Conservation (phyloP, 2,797 vertebrate species). For the Rhinella marina region DNA sequence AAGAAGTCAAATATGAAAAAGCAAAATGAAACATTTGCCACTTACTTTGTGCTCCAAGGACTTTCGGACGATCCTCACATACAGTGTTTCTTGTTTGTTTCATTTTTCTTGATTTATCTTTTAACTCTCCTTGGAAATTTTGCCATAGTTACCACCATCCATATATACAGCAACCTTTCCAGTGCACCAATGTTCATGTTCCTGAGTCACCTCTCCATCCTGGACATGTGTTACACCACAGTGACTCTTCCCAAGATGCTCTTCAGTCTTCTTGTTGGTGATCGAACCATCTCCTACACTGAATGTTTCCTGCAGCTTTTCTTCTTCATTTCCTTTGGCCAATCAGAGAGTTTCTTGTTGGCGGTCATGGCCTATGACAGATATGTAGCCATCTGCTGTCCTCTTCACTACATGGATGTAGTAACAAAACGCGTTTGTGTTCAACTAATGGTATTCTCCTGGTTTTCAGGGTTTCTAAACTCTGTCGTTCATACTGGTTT, state of each 20-base stretch:
- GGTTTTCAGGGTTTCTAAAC: constrained; percentile 30
- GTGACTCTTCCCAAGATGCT: constrained; percentile 50
- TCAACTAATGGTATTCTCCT: neutral
- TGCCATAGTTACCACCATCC: neutral
- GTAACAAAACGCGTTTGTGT: neutral
- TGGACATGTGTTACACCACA: constrained; percentile 39
- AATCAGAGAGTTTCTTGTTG: constrained; percentile 41
- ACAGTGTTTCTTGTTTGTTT: constrained; percentile 20
- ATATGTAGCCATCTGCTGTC: constrained; percentile 12
- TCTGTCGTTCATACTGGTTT: constrained; percentile 32
- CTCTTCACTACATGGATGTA: constrained; percentile 24
- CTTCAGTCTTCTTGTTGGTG: neutral
- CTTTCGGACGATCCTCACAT: neutral
- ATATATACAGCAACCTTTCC: neutral
- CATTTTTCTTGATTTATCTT: constrained; percentile 14
- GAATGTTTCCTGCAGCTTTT: constrained; percentile 39
- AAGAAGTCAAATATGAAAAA: neutral
- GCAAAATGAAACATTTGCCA: neutral
- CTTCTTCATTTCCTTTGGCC: constrained; percentile 45
- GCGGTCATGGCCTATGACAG: neutral
- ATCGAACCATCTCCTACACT: constrained; percentile 6
- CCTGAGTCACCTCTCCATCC: constrained; percentile 31
- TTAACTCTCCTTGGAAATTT: constrained; percentile 32
- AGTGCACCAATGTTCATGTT: constrained; percentile 36
- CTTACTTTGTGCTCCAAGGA: constrained; percentile 38